A percentile compares a stretch with the other conserved stretches of the same genome.
Evolutionary conservation across 2,888 invertebrate genomes (phyloP).

Genomic region (Tethea ocularis): DNA sequence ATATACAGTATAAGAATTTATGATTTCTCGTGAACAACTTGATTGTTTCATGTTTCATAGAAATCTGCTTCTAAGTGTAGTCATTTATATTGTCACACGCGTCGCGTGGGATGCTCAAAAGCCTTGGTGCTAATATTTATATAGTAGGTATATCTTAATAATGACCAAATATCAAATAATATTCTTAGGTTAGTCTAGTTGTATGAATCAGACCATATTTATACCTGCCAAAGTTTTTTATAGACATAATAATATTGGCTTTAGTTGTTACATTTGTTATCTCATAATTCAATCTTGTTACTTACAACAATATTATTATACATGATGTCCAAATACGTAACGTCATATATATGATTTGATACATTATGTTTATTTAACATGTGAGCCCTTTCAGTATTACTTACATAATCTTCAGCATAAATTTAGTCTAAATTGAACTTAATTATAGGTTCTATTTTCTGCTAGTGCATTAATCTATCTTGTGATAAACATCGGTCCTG

Average conservation of each 20-base stretch:
- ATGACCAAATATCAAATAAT: neutral
- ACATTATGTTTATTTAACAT: neutral
- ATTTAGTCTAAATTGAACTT: conserved; percentile 5
- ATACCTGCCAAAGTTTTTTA: conserved; percentile 8
- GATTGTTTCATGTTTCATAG: neutral
- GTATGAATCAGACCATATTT: conserved; percentile 3
- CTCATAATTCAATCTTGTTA: conserved; percentile 33
- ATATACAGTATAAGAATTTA: conserved; percentile 25
- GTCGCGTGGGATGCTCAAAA: neutral
- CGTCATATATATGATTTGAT: neutral
- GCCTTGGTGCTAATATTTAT: neutral
- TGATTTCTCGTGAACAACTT: conserved; percentile 19
- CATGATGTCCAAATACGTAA: neutral
- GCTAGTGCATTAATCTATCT: conserved; percentile 46
- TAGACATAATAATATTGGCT: conserved; percentile 11
- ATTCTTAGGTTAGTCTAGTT: neutral
- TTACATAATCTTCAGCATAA: neutral
- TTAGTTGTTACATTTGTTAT: conserved; percentile 26
- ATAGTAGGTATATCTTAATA: neutral
- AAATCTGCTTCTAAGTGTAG: neutral
- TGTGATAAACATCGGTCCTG: conserved; percentile 56
- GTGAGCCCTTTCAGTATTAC: neutral
- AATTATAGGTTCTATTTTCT: conserved; percentile 23
- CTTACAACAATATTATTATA: conserved; percentile 29
- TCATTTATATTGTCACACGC: neutral